phyloP scores from a whole-genome alignment of 2,888 invertebrate genomes.

The Polydesmus complanatus region DNA sequence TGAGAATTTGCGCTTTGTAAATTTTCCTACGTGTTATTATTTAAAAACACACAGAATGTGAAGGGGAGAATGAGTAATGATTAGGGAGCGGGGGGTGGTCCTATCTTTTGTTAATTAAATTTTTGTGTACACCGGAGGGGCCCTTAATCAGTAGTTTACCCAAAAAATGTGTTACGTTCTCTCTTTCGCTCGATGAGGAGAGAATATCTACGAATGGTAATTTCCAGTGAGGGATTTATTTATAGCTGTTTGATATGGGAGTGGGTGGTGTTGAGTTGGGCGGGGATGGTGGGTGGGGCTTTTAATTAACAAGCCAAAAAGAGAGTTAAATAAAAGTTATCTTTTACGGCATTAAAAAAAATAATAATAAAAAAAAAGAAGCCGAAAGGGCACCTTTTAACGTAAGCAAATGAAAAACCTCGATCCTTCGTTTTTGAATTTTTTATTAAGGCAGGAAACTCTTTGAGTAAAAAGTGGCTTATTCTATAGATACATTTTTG shows the following conservation, averaged over 20 bases:
- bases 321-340: background rate
- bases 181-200: too few species aligned
- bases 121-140: constrained; percentile 15
- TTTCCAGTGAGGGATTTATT: constrained; percentile 8
- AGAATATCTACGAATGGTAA: constrained; percentile 10
- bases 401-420: too few species aligned
- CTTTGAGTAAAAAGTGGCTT: too few species aligned
- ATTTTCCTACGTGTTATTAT: too few species aligned
- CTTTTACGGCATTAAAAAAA: too few species aligned
- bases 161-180: constrained; percentile 13
- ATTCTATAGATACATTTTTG: too few species aligned
- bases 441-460: too few species aligned
- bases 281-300: background rate
- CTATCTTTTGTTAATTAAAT: constrained; percentile 16
- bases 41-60: too few species aligned
- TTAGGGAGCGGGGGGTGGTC: background rate
- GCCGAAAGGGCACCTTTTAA: too few species aligned
- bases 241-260: constrained; percentile 15
- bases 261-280: too few species aligned
- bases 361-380: too few species aligned
- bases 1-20: background rate
- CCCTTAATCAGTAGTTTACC: constrained; percentile 10
- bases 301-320: background rate
- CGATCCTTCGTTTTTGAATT: too few species aligned
- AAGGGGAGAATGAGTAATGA: constrained; percentile 8